Evolutionary conservation across 1,140 invertebrate species (phyloP).

Genomic region (Anoplolepis gracilipes): DNA sequence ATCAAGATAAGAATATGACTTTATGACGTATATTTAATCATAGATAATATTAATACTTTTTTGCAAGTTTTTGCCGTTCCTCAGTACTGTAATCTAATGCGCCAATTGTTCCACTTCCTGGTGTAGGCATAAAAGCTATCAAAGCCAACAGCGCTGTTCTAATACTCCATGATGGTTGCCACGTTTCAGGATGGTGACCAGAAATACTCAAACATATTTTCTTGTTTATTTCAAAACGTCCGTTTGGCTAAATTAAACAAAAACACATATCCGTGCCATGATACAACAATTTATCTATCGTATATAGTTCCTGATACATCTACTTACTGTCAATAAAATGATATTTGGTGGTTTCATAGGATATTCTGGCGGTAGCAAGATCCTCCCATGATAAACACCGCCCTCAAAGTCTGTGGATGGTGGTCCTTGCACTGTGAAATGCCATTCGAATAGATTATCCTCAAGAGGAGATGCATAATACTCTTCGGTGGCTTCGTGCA

Average conservation of each 20-base stretch:
- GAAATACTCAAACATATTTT: constrained; percentile 99
- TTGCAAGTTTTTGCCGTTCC: constrained; percentile 93
- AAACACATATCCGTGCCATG: not conserved
- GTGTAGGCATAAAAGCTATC: constrained; percentile 97
- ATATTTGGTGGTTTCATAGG: constrained; percentile 99
- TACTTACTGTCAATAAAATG: constrained; percentile 94
- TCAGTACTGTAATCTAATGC: constrained; percentile 95
- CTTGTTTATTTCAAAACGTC: constrained; percentile 97
- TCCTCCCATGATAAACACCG: constrained; percentile 96
- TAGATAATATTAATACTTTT: constrained; percentile 87
- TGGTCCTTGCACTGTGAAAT: constrained; percentile 97
- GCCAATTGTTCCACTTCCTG: constrained; percentile 95
- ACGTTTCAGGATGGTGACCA: constrained; percentile 98
- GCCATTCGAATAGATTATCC: constrained; percentile 99
- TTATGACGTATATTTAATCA: not conserved
- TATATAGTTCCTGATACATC: not conserved
- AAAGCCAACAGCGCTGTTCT: constrained; percentile 96
- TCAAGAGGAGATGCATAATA: constrained; percentile 96
- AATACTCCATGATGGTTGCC: constrained; percentile 99
- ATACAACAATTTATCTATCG: not conserved
- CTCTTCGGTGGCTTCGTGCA: constrained; percentile 94
- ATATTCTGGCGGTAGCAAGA: constrained; percentile 96
- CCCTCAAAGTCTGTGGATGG: constrained; percentile 95
- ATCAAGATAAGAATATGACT: not conserved
- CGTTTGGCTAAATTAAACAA: constrained; percentile 91